These are phyloP conservation scores for Abramis brama DNA, from an alignment of 2,113 vertebrate genomes.

Conservation along the genomic window DNA sequence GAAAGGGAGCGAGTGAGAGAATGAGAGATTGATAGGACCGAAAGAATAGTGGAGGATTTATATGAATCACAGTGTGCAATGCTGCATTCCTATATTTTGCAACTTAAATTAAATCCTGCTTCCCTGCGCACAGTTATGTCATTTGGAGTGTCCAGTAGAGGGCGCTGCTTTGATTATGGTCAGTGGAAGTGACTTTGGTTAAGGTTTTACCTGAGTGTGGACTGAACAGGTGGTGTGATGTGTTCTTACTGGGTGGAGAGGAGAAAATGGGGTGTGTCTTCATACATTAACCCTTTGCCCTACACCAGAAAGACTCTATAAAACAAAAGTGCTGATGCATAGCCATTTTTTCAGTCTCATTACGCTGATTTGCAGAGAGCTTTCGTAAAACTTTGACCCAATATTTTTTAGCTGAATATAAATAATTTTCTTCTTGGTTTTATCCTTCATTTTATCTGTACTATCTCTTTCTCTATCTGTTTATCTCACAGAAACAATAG, in stretches of 20 bases:
- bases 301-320: neutral
- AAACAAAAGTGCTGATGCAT: neutral
- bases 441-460: neutral
- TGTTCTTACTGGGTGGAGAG: neutral
- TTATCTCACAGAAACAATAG: neutral
- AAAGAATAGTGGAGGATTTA: constrained; percentile 45
- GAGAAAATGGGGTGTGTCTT: neutral
- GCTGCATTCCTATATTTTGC: neutral
- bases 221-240: constrained; percentile 12
- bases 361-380: neutral
- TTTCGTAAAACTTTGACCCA: neutral
- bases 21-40: constrained; percentile 49
- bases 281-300: neutral
- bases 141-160: constrained; percentile 41
- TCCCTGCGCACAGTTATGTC: neutral
- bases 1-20: constrained; percentile 22
- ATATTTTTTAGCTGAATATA: neutral
- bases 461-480: neutral
- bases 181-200: constrained; percentile 30
- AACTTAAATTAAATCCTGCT: constrained; percentile 1
- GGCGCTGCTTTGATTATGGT: constrained; percentile 24
- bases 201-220: constrained; percentile 3
- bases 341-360: neutral
- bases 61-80: constrained; percentile 1
- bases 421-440: neutral